A percentile compares a stretch with the other conserved stretches of the same genome.
Evolutionary conservation across 2,888 invertebrate species (phyloP).

Genomic region (Abscondita cerata): DNA sequence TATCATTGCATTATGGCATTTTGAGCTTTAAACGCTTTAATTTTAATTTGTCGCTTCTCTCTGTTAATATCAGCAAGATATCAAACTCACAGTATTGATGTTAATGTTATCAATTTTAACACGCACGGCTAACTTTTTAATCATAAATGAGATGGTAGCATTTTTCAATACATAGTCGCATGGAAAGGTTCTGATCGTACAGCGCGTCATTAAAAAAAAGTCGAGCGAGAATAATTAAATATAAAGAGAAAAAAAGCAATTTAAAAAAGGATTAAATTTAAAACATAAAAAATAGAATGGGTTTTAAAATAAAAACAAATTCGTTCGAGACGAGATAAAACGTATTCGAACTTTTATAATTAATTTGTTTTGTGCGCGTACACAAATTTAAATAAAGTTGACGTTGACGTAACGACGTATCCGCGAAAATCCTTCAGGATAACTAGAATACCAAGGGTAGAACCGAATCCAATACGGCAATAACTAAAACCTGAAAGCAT

Average conservation of each 20-base stretch:
- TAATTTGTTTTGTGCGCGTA: conserved; percentile 16
- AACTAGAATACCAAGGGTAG: neutral
- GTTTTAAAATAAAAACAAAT: conserved; percentile 18
- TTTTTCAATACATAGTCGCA: too few species aligned
- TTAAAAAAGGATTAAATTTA: conserved; percentile 13
- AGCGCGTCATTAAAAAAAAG: too few species aligned
- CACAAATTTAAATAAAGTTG: conserved; percentile 19
- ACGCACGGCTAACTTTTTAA: too few species aligned
- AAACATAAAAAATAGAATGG: conserved; percentile 2
- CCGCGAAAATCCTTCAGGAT: neutral
- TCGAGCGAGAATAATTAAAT: too few species aligned
- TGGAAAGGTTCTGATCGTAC: too few species aligned
- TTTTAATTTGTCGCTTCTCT: too few species aligned
- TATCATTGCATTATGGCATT: too few species aligned
- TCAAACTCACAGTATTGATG: too few species aligned
- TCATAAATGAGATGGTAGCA: too few species aligned
- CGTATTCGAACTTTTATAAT: conserved; percentile 16
- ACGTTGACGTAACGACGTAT: neutral
- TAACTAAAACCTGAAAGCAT: conserved; percentile 18
- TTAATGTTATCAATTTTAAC: too few species aligned
- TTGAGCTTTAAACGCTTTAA: too few species aligned
- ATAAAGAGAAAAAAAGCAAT: conserved; percentile 7
- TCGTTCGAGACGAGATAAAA: conserved; percentile 2
- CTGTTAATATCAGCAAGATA: too few species aligned
- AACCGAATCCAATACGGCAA: conserved; percentile 15